Conservation (phyloP, 2,113 vertebrate species). For the Beaufortia kweichowensis region DNA sequence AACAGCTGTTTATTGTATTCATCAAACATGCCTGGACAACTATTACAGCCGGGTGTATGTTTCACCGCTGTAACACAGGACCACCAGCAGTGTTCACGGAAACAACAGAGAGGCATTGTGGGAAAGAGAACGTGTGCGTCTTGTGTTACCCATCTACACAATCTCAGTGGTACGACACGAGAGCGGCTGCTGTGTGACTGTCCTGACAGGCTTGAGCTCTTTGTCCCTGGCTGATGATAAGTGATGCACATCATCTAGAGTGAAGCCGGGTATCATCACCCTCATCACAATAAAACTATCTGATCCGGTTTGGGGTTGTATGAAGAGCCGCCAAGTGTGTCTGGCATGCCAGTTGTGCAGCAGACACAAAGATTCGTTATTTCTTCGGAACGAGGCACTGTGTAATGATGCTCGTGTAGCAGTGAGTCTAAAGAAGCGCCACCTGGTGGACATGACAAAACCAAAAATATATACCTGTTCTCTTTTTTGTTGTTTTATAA, state of each 20-base stretch:
- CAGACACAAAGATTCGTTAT: constrained; percentile 27
- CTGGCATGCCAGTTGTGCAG: not conserved
- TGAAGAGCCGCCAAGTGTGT: constrained; percentile 30
- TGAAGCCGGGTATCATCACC: constrained; percentile 14
- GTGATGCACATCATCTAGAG: constrained; percentile 6
- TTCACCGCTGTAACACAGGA: not conserved
- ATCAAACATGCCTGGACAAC: constrained; percentile 10
- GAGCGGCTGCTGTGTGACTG: not conserved
- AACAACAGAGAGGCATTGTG: constrained; percentile 34
- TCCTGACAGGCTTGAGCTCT: constrained; percentile 1
- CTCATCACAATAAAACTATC: constrained; percentile 33
- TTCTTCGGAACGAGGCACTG: not conserved
- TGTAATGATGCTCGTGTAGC: not conserved
- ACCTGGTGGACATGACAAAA: no score
- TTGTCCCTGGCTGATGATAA: constrained; percentile 7
- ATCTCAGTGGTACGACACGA: constrained; percentile 36
- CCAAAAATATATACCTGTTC: no score
- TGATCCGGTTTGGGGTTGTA: not conserved
- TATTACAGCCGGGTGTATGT: not conserved
- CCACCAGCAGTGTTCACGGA: not conserved
- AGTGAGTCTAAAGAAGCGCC: not conserved
- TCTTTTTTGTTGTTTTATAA: no score
- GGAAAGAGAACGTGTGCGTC: constrained; percentile 5
- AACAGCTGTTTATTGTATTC: constrained; percentile 19
- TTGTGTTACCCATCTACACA: constrained; percentile 42